Evolutionary conservation across 2,888 invertebrate genomes (phyloP).

Genomic region (Tetragnatha montana): DNA sequence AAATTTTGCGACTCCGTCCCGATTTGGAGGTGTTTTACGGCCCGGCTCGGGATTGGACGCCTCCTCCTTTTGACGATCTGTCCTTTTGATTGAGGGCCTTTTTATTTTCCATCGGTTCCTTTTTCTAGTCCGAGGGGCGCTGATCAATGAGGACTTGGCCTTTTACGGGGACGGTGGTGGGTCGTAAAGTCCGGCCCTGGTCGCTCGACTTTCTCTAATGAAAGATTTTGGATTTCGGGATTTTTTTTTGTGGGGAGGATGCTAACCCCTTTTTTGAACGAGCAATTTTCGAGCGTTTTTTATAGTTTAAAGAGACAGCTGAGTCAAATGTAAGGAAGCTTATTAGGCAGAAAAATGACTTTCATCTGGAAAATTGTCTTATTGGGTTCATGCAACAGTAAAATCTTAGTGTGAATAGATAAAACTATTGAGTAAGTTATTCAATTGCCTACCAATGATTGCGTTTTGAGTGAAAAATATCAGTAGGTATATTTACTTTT

Average conservation of each 20-base stretch:
- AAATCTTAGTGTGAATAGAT: no score
- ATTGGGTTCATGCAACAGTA: no score
- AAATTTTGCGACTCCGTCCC: slow-evolving; percentile 30
- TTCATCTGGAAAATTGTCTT: no score
- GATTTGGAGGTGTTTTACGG: neutral
- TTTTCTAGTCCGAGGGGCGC: neutral
- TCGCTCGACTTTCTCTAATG: slow-evolving; percentile 5
- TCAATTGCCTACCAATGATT: no score
- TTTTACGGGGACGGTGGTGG: neutral
- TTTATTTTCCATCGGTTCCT: neutral
- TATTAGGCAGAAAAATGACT: no score
- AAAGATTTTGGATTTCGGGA: neutral
- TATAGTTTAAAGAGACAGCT: no score
- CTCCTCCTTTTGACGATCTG: slow-evolving; percentile 1
- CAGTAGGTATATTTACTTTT: no score
- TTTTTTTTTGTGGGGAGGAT: neutral
- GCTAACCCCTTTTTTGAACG: neutral
- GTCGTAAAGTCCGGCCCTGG: neutral
- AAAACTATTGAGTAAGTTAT: no score
- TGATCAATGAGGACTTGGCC: neutral
- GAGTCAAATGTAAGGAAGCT: no score
- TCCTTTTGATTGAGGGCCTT: neutral
- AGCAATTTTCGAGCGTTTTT: no score
- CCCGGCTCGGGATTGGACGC: slow-evolving; percentile 19
- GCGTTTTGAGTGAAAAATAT: no score